These are phyloP conservation scores for Bergia puertoricense DNA, from an alignment of 92 coral and sea anemone genomes.

Conservation along the genomic window DNA sequence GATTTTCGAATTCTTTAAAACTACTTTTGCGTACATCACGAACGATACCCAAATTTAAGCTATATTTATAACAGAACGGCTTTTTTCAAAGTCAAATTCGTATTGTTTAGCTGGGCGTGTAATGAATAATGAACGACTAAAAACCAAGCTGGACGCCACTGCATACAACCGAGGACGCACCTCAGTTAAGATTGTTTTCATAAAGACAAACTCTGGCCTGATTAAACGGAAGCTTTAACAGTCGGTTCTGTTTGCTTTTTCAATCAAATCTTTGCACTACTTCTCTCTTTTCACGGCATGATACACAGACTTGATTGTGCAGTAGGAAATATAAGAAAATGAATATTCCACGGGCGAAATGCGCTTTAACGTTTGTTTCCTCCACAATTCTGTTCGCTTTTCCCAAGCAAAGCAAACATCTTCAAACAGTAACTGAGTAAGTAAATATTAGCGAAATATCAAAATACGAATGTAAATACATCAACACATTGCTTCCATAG, in stretches of 20 bases:
- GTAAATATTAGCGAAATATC: not conserved
- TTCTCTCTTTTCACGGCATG: slow-evolving; percentile 28
- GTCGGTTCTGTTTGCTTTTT: slow-evolving; percentile 19
- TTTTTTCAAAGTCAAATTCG: slow-evolving; percentile 29
- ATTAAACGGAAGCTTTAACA: slow-evolving; percentile 43
- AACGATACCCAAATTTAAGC: not conserved
- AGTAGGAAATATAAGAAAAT: slow-evolving; percentile 6
- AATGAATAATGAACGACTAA: slow-evolving; percentile 36
- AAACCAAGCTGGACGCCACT: slow-evolving; percentile 33
- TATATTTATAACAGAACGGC: slow-evolving; percentile 22
- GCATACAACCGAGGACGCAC: slow-evolving; percentile 9
- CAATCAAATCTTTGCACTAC: slow-evolving; percentile 10
- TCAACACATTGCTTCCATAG: slow-evolving; percentile 15
- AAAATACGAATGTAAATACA: slow-evolving; percentile 3
- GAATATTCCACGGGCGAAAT: not conserved
- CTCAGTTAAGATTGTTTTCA: slow-evolving; percentile 20
- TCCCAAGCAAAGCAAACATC: not conserved
- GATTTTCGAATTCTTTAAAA: not conserved
- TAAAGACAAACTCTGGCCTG: slow-evolving; percentile 33
- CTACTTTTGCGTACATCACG: not conserved
- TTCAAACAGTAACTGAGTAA: not conserved
- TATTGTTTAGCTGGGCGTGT: slow-evolving; percentile 41
- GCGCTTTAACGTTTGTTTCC: not conserved
- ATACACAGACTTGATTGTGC: slow-evolving; percentile 13
- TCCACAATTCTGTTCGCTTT: not conserved